Conservation (phyloP, 2,113 vertebrate species). For the Hippocampus mohnikei region DNA sequence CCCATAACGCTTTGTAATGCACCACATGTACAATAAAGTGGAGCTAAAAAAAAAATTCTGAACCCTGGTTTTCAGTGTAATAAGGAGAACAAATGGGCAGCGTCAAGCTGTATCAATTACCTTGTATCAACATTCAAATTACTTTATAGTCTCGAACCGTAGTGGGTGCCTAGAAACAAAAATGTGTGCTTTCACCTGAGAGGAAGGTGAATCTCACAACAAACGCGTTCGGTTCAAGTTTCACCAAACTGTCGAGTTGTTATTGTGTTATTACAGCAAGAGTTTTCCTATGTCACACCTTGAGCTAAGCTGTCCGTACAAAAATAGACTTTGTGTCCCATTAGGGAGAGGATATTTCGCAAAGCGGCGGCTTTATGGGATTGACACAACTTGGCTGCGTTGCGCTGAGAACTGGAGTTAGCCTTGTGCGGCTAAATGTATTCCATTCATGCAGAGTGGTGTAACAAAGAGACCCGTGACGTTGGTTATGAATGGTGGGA, state of each 20-base stretch:
- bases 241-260: conserved; percentile 4
- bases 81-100: too few relatives aligned
- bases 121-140: too few relatives aligned
- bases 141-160: too few relatives aligned
- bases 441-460: conserved; percentile 36
- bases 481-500: conserved; percentile 15
- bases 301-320: conserved; percentile 25
- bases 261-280: conserved; percentile 30
- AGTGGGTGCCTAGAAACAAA: background rate
- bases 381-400: conserved; percentile 40
- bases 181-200: background rate
- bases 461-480: conserved; percentile 34
- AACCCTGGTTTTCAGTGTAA: too few relatives aligned
- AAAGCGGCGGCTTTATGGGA: conserved; percentile 51
- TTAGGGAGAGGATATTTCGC: conserved; percentile 39
- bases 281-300: conserved; percentile 24
- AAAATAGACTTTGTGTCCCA: conserved; percentile 28
- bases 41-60: too few relatives aligned
- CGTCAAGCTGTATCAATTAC: too few relatives aligned
- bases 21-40: too few relatives aligned
- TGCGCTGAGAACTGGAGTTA: conserved; percentile 26
- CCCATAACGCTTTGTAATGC: too few relatives aligned
- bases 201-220: background rate
- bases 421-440: conserved; percentile 43
- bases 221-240: conserved; percentile 1